Conservation (phyloP, 2,113 vertebrate genomes). For the Chascanopsetta lugubris region DNA sequence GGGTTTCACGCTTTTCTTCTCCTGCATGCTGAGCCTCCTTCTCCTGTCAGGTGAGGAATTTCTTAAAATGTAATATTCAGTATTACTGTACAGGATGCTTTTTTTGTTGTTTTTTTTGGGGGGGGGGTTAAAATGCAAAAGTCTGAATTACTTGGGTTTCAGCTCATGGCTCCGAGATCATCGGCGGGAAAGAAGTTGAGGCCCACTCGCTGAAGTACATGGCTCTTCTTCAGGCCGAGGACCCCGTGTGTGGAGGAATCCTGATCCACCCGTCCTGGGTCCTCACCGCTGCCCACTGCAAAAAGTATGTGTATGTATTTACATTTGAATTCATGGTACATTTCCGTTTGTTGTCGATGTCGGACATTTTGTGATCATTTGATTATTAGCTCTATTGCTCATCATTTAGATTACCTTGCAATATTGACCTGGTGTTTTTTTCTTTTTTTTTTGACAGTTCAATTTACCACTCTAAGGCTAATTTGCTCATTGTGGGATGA, state of each 20-base stretch:
- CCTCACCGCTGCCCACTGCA: slow-evolving; percentile 76
- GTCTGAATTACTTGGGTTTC: background rate
- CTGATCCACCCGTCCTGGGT: slow-evolving; percentile 70
- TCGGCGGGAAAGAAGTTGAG: slow-evolving; percentile 56
- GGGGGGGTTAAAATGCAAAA: background rate
- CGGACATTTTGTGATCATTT: no score
- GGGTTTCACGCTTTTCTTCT: slow-evolving; percentile 5
- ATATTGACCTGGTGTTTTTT: no score
- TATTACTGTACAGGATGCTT: background rate
- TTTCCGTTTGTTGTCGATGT: no score
- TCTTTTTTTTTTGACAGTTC: no score
- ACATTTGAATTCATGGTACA: no score
- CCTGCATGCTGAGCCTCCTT: slow-evolving; percentile 23
- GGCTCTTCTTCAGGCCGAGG: slow-evolving; percentile 40
- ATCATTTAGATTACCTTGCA: no score
- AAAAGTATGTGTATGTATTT: slow-evolving; percentile 44
- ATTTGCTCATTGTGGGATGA: no score
- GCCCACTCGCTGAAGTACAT: slow-evolving; percentile 70
- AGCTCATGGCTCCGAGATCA: slow-evolving; percentile 68
- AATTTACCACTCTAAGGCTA: no score
- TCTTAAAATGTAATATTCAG: background rate
- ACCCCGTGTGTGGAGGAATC: slow-evolving; percentile 52
- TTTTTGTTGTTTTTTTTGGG: no score
- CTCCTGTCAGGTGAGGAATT: slow-evolving; percentile 47
- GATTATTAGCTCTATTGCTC: no score